Base-by-base conservation (phyloP, 2,797 vertebrate species). In the Oryzias sinensis region DNA sequence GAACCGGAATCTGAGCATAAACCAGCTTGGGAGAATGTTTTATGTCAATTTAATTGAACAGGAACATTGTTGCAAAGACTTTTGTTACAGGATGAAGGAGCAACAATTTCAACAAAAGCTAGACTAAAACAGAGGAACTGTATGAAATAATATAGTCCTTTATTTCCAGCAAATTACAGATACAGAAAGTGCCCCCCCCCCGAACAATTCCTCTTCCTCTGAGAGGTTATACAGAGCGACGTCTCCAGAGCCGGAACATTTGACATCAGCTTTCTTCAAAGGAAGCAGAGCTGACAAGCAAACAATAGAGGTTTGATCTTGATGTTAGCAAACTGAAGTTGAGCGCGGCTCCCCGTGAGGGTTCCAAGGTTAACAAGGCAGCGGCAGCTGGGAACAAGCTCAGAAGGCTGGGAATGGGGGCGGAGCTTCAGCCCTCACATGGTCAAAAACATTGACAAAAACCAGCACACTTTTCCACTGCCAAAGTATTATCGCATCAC, bases 81-180 rank as follows among this genome's bases (percentile, higher is more conserved):
- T 29, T 29, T 29, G 27, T 29, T 29, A 29, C 27, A 29, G 27
- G 27, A 6, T 6, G 5, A 29, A 29, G 4, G 24, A 4, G 44
- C 5, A 53, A 24, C 37, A 53, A 27, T 49, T 6, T 11, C 20
- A 27, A 62, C n/a, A 77, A 14, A 62, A 37, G 5, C 2, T 20
- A 22, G 17, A 45, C 5, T 1, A 0, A 65, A 42, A 77, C 27
- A 43, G 56, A 67, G 50, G 53, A 69, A 65, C 84, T 74, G 59
- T 91, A 89, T 83, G 87, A 92, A 92, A 92, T 87, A 88, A 89
- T 83, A 90, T 76, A 84, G 65, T 90, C 73, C 74, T 93, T 93
- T 93, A 92, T 91, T 93, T 92, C 83, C 90, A 91, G 85, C 88
- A 84, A 88, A 86, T 84, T 84, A 87, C 87, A 88, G 89, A 88